A percentile compares a stretch with the other conserved stretches of the same genome.
These are phyloP conservation scores for Prunella strophiata DNA, from an alignment of 2,797 vertebrate species.

Conservation along the genomic window DNA sequence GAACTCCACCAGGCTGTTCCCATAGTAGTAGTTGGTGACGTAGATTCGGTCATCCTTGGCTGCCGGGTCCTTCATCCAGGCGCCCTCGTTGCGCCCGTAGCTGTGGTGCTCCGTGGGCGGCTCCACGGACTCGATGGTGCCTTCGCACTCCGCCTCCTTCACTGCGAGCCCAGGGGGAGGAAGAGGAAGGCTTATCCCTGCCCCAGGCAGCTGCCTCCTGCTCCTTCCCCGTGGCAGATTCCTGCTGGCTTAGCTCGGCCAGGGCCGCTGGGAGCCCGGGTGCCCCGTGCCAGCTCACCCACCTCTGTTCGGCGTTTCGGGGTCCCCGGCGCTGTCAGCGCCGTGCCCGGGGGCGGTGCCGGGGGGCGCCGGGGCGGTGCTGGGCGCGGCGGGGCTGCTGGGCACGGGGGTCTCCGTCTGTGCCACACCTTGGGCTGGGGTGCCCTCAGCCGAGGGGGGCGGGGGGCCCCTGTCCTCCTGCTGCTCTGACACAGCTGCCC, in stretches of 20 bases:
- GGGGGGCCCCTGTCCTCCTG: slow-evolving; percentile 56
- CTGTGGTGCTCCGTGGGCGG: slow-evolving; percentile 90
- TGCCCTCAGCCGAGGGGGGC: slow-evolving; percentile 40
- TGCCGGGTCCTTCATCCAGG: slow-evolving; percentile 97
- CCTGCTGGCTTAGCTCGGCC: not conserved
- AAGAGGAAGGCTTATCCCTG: not conserved
- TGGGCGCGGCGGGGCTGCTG: not conserved
- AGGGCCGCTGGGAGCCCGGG: fast-evolving
- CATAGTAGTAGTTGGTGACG: slow-evolving; percentile 97
- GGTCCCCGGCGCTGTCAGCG: slow-evolving; percentile 72
- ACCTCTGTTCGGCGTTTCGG: slow-evolving; percentile 80
- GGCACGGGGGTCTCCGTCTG: not conserved
- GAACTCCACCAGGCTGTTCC: slow-evolving; percentile 96
- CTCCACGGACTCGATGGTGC: slow-evolving; percentile 90
- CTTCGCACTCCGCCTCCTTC: slow-evolving; percentile 88
- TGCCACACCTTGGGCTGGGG: not conserved
- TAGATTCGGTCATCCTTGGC: slow-evolving; percentile 93
- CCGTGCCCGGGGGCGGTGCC: slow-evolving; percentile 73
- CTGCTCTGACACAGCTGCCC: slow-evolving; percentile 61
- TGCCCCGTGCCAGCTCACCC: not conserved
- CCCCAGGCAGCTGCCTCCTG: not conserved
- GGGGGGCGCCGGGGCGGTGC: not conserved
- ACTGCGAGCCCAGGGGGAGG: slow-evolving; percentile 12
- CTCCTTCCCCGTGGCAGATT: not conserved
- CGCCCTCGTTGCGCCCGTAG: slow-evolving; percentile 95